These are phyloP conservation scores for Uropetala carovei DNA, from an alignment of 2,888 invertebrate genomes.

Conservation along the genomic window DNA sequence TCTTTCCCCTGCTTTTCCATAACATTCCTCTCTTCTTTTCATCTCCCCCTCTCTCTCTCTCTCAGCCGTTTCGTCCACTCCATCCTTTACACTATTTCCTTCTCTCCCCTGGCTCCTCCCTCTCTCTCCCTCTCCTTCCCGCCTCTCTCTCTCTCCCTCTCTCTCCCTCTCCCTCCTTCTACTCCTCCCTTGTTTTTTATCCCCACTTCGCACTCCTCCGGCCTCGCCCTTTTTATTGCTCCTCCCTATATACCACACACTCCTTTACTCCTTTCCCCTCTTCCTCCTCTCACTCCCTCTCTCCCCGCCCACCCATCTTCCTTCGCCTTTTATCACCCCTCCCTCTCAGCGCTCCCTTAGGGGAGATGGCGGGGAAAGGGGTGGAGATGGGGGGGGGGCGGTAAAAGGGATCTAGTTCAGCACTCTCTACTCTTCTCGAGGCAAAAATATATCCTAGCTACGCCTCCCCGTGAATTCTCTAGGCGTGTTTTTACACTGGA, in stretches of 20 bases:
- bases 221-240: background rate
- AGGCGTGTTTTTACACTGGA: no score
- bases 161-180: conserved; percentile 57
- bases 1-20: background rate
- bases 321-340: conserved; percentile 44
- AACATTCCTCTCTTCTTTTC: background rate
- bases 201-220: background rate
- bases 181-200: conserved; percentile 65
- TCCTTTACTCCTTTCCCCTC: background rate
- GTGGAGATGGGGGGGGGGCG: no score
- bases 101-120: conserved; percentile 63
- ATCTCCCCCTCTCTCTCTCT: conserved; percentile 67
- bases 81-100: conserved; percentile 40
- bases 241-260: background rate
- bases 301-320: background rate
- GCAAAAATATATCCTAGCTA: no score
- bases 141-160: conserved; percentile 51
- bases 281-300: background rate
- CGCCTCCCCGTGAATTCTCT: no score
- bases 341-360: conserved; percentile 5
- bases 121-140: conserved; percentile 48
- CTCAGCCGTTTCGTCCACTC: conserved; percentile 67
- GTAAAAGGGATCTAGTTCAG: no score
- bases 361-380: background rate
- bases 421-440: no score